A percentile compares a stretch with the other conserved stretches of the same genome.
These are phyloP conservation scores for Neopelma chrysocephalum DNA, from an alignment of 2,797 vertebrate species.

Conservation along the genomic window DNA sequence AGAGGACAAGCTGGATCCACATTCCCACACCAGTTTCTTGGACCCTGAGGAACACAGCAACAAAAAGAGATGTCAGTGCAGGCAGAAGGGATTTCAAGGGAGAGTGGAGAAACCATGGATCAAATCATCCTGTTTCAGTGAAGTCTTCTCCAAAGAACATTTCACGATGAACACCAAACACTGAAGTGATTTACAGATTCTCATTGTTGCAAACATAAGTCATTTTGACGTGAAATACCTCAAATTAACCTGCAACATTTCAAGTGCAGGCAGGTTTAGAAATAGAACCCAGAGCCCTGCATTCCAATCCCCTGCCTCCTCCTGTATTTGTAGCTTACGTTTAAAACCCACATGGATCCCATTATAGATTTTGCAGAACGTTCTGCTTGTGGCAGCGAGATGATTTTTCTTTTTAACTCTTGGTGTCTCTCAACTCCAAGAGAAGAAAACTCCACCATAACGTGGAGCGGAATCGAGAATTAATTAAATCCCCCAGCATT, in stretches of 20 bases:
- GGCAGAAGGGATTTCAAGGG: not conserved
- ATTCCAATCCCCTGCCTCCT: not conserved
- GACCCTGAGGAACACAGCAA: not conserved
- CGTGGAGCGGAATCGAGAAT: not conserved
- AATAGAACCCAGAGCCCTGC: slow-evolving; percentile 15
- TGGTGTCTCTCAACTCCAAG: not conserved
- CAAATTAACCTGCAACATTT: slow-evolving; percentile 25
- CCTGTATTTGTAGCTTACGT: slow-evolving; percentile 51
- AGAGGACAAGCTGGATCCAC: not conserved
- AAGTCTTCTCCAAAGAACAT: not conserved
- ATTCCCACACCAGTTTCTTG: not conserved
- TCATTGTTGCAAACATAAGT: not conserved
- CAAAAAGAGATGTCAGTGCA: not conserved
- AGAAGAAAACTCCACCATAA: not conserved
- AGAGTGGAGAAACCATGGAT: not conserved
- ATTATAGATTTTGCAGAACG: slow-evolving; percentile 56
- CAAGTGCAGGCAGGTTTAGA: slow-evolving; percentile 14
- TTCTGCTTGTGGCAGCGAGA: slow-evolving; percentile 38
- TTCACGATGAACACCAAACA: not conserved
- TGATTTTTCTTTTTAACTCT: slow-evolving; percentile 61
- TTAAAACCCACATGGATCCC: slow-evolving; percentile 63
- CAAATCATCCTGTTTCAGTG: not conserved
- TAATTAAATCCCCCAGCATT: slow-evolving; percentile 27
- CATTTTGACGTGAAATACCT: not conserved
- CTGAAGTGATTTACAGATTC: not conserved